Evolutionary conservation across 2,797 vertebrate genomes (phyloP), one percentile per base, ranked within the genome.

Genomic region (Mustela erminea): DNA sequence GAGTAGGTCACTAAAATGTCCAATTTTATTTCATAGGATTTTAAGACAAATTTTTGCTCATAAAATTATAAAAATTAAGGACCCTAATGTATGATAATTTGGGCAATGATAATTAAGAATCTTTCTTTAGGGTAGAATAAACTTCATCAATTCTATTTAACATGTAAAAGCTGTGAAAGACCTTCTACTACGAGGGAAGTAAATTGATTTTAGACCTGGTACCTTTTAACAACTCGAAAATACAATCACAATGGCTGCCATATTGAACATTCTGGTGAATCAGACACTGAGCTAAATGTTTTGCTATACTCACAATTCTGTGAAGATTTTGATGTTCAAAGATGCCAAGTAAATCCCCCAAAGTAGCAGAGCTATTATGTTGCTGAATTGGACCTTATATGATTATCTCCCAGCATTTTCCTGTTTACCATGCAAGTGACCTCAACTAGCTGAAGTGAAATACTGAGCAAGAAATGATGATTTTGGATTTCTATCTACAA

Each of bases 21-120:
- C 23, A 77, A 7, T 87, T 81, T 49, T 46, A 86, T 80, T 41
- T 27, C 29, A 58, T 10, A 46, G 66, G 4, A 56, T 81, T 60
- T 84, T 90, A 84, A 91, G 32, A 13, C 13, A 86, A 66, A 46
- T 38, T 56, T 96, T 78, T 89, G 18, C 23, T 95, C 46, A 83
- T 17, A 81, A 15, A 35, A 66, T 32, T 86, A n/a, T 84, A 87
- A 81, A 96, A 82, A 54, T 68, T 82, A 80, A 87, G 35, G 27
- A 3, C 6, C 21, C 46, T 87, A 43, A 18, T 62, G 0, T 78
- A 68, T 62, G 21, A 27, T 25, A 60, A 13, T 80, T 80, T 58
- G 21, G 38, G 68, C 3, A 17, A 75, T 8, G 56, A 93, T 52
- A 78, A 85, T 46, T 74, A 74, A 35, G 17, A 60, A 9, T 62